These are phyloP conservation scores for Noctua pronuba DNA, from an alignment of 2,888 invertebrate species.

Conservation along the genomic window DNA sequence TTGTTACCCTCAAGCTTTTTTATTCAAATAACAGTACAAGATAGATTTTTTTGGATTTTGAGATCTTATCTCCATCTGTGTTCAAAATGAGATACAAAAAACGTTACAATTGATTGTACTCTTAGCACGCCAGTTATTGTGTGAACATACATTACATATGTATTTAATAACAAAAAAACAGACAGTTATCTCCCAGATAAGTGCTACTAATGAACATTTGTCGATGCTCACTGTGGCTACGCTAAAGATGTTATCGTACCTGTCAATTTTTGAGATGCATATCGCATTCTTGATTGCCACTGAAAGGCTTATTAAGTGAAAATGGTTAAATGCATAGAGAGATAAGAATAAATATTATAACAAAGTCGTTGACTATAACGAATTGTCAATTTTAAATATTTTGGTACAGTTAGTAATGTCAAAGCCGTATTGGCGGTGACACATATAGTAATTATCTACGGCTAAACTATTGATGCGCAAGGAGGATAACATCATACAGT, in stretches of 20 bases:
- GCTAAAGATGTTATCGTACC: constrained; percentile 58
- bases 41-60: background rate
- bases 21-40: constrained; percentile 1
- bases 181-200: constrained; percentile 48
- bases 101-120: constrained; percentile 33
- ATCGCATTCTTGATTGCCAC: constrained; percentile 58
- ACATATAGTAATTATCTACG: background rate
- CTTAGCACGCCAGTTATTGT: constrained; percentile 30
- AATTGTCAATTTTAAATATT: constrained; percentile 15
- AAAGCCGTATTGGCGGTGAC: background rate
- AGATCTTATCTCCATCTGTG: constrained; percentile 11
- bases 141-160: constrained; percentile 26
- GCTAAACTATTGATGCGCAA: background rate
- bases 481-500: background rate
- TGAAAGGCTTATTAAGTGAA: constrained; percentile 61
- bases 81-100: constrained; percentile 34
- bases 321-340: constrained; percentile 45
- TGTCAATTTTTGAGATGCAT: constrained; percentile 65
- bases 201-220: constrained; percentile 63
- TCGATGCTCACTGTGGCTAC: constrained; percentile 48
- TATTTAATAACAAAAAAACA: constrained; percentile 46
- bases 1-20: background rate
- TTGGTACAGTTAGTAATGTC: background rate
- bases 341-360: constrained; percentile 28
- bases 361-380: constrained; percentile 18